Base-by-base conservation (phyloP, 2,113 vertebrate genomes). In the Trachemys scripta region DNA sequence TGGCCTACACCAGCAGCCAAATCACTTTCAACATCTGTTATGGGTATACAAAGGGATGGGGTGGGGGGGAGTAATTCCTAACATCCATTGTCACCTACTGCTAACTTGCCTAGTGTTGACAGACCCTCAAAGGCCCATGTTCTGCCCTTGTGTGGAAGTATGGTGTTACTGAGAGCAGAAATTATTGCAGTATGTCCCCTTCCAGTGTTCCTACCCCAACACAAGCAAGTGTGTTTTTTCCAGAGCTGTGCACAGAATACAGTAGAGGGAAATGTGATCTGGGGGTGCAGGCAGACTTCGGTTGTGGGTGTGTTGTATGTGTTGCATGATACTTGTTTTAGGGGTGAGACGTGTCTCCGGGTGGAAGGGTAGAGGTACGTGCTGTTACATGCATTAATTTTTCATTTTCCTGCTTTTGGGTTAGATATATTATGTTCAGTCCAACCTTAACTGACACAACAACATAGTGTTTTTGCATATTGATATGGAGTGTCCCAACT, bases 311-410 rank as follows among this genome's bases (percentile, higher is more conserved):
- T 16, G 35, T 35, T 65, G 62, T 35, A 5, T 65, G 62, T 42
- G 5, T 45, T 42, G 20, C 42, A 12, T 75, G n/a, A 24, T 45
- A 42, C 72, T 27, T 76, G 42, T 69, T n/a, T 35, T n/a, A n/a
- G 14, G n/a, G 62, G 16, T 45, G 24, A 45, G 42, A 10, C 10
- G 24, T 76, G 72, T 45, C 22, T 76, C 72, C 10, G 72, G 38
- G 38, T 25, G 42, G n/a, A 85, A 35, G 81, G 56, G 78, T 82
- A 19, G 20, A 84, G 56, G 31, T 0, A 0, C 0, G 0, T 50
- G 5, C 0, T 4, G 13, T 51, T 59, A 0, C 0, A 3, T 51
- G 62, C 54, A 1, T 0, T 1, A 10, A 79, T n/a, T 17, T 51
- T 83, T 80, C 65, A 31, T n/a, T 87, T 80, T 27, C 3, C 3